Evolutionary conservation across 2,888 invertebrate genomes (phyloP).

Genomic region (Mylabris sibirica): DNA sequence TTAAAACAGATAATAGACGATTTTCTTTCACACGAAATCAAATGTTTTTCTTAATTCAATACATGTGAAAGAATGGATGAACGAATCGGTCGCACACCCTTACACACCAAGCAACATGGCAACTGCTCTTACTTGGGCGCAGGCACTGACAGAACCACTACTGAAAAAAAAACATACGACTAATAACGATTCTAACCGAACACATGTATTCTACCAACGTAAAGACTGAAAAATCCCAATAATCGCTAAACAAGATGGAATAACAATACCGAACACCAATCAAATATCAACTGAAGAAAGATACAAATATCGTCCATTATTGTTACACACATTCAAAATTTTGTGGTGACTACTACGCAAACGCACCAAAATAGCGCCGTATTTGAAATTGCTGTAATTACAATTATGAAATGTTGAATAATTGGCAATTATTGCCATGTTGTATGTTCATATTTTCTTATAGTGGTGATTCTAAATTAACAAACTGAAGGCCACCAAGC

Average conservation of each 20-base stretch:
- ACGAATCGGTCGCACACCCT: conserved; percentile 47
- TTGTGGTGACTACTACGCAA: background rate
- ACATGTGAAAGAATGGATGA: conserved; percentile 20
- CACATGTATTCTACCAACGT: background rate
- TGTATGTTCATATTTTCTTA: no score
- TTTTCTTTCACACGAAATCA: background rate
- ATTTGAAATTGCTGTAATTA: no score
- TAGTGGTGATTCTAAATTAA: no score
- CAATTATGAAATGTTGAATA: no score
- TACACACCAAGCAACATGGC: conserved; percentile 57
- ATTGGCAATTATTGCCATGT: no score
- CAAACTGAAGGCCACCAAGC: no score
- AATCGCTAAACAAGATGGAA: no score
- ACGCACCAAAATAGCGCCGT: background rate
- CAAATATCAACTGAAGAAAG: no score
- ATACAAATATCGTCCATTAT: no score
- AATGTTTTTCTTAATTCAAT: background rate
- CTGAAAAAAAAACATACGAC: conserved; percentile 29
- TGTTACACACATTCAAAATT: no score
- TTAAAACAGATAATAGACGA: background rate
- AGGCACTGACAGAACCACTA: conserved; percentile 40
- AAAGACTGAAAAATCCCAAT: background rate
- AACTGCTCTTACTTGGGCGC: conserved; percentile 56
- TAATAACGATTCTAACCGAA: background rate
- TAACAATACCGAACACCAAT: no score